Evolutionary conservation across 2,888 invertebrate species (phyloP), one percentile per base, ranked within the genome.

Genomic region (Syritta pipiens): DNA sequence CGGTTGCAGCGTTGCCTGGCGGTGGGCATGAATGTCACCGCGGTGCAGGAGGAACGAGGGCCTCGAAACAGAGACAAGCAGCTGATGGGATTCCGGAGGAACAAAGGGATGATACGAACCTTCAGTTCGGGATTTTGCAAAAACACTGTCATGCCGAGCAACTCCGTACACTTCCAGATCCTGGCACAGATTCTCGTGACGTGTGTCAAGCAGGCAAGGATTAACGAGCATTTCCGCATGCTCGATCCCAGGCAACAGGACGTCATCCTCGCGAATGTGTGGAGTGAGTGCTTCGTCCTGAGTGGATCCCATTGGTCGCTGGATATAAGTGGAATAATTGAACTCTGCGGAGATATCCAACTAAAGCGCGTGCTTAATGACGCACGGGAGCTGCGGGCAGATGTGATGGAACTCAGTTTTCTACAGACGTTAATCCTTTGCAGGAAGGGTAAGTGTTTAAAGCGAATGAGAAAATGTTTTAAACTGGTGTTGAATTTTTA

Each of bases 31-130:
- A 95, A 96, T 84, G 91, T 92, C 1, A 89, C 93, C 84, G 95
- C 96, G 12, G 96, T 96, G 0, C 96, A 96, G 89, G 94, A 94
- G 86, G 96, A 96, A 86, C 90, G 96, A 60, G 96, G 96, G 0
- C 96, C 96, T 0, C 89, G 95, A 2, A 81, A 59, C 65, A 57
- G n/a, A 12, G 9, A 20, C 2, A 77, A 81, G n/a, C 30, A 59
- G 5, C 24, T 20, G 40, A 10, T 42, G n/a, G 22, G 51, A 26
- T 51, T 10, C 19, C 28, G 65, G 1, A 55, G 22, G 19, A 57
- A 7, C 7, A 59, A 63, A 3, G 20, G 12, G 30, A 26, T 44
- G 40, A 19, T 49, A 28, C 75, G 65, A 35, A 46, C 59, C 3
- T 9, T 37, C 14, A 55, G 6, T 22, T n/a, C 28, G 10, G 9